phyloP scores from a whole-genome alignment of 1,140 invertebrate genomes.

The Archivesica marissinica region DNA sequence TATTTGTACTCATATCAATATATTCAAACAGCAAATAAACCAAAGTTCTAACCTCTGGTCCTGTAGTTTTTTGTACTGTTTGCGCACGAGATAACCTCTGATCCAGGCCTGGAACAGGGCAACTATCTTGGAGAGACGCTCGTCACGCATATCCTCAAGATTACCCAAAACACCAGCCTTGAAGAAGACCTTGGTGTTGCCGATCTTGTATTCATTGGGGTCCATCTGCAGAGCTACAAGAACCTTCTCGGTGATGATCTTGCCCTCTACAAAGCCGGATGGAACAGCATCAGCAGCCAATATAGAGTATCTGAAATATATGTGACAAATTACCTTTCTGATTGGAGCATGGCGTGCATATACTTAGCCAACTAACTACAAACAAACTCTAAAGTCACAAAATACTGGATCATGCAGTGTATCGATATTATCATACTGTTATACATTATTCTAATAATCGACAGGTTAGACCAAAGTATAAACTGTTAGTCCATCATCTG shows the following conservation, averaged over 20 bases:
- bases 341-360: too few relatives aligned
- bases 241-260: slow-evolving; percentile 91
- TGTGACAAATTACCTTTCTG: too few relatives aligned
- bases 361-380: too few relatives aligned
- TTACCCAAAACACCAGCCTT: slow-evolving; percentile 99
- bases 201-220: slow-evolving; percentile 94
- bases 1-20: too few relatives aligned
- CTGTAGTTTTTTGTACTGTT: slow-evolving; percentile 97
- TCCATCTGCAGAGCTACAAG: slow-evolving; percentile 92
- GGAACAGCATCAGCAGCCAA: slow-evolving; percentile 93
- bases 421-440: too few relatives aligned
- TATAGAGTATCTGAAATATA: slow-evolving; percentile 95
- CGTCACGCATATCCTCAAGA: slow-evolving; percentile 99
- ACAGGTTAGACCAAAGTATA: too few relatives aligned
- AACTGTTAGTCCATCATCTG: too few relatives aligned
- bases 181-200: slow-evolving; percentile 99
- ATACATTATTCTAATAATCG: too few relatives aligned
- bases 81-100: slow-evolving; percentile 91
- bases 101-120: slow-evolving; percentile 98
- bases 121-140: slow-evolving; percentile 97
- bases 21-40: too few relatives aligned
- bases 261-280: slow-evolving; percentile 89
- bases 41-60: slow-evolving; percentile 94
- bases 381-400: too few relatives aligned
- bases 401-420: too few relatives aligned